Evolutionary conservation across 1,140 invertebrate genomes (phyloP), one percentile per base, ranked within the genome.

Genomic region (Tachypleus tridentatus): DNA sequence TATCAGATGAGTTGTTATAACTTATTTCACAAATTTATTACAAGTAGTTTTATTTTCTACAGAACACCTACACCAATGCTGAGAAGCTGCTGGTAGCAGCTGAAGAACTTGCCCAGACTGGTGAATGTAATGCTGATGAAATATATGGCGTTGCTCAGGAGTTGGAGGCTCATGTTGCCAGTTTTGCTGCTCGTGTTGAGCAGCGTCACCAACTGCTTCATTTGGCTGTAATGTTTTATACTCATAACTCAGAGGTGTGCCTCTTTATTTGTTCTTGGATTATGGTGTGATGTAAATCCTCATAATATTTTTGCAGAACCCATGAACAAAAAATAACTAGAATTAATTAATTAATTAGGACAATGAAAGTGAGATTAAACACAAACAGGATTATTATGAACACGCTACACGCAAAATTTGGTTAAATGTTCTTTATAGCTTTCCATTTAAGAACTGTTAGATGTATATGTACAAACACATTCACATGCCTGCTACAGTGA

Each of bases 11-110:
- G 2, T 29, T 29, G 29, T 29, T 29, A 29, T 29, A 29, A 29
- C 29, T 29, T 29, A 29, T 29, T 29, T 29, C 2, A 29, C 29
- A 29, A 29, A 29, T 29, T 29, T 29, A 29, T 29, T 29, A 29
- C 29, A 29, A 29, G 29, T 29, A 29, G 59, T 63, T 68, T 68
- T 67, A 69, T 70, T 70, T 69, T 63, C 80, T 82, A 48, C 80
- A 98, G 87, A 98, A 98, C 74, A 99, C 97, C 0, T 97, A 98
- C 74, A 97, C 93, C 49, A 99, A 99, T 80, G 95, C 96, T 3
- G 93, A 98, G 72, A 98, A 99, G 77, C 79, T 99, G 29, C 79
- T 98, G 48, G 87, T 90, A 0, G 95, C 95, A 1, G 95, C 95
- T 0, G 93, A 97, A 72, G 95, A 98, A 76, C 77, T 98, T 65